Evolutionary conservation across 1,140 invertebrate genomes (phyloP).

Genomic region (Triops longicaudatus): DNA sequence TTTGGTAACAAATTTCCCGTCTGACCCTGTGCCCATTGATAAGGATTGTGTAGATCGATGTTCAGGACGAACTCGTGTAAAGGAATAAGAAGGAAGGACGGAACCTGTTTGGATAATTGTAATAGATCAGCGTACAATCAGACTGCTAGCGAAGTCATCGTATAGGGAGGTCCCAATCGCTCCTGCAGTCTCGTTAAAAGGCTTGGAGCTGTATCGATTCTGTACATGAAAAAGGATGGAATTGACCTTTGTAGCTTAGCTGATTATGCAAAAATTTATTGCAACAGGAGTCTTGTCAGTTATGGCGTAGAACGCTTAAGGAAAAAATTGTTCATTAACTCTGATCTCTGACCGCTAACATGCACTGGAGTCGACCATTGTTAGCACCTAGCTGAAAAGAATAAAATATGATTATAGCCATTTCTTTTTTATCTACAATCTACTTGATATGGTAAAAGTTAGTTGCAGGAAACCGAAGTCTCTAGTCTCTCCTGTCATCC

Average conservation of each 20-base stretch:
- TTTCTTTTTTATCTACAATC: neutral
- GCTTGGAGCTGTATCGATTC: neutral
- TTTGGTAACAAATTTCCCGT: constrained; percentile 5
- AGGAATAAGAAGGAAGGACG: neutral
- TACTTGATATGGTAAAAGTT: neutral
- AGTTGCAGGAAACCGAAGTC: neutral
- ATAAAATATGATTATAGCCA: neutral
- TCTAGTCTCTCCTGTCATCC: neutral
- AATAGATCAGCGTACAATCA: constrained; percentile 12
- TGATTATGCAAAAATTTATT: constrained; percentile 1
- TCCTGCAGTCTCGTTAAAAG: neutral
- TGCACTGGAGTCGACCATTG: neutral
- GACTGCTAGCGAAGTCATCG: neutral
- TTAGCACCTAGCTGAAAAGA: neutral
- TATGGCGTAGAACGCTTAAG: neutral
- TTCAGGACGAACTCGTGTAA: neutral
- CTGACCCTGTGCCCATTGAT: constrained; percentile 6
- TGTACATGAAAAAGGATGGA: constrained; percentile 3
- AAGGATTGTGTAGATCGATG: neutral
- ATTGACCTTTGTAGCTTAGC: neutral
- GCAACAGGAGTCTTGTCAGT: neutral
- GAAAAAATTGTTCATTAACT: neutral
- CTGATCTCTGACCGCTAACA: neutral
- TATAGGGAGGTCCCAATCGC: constrained; percentile 8
- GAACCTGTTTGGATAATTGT: constrained; percentile 15